Evolutionary conservation across 2,113 vertebrate species (phyloP).

Genomic region (Pogonocichla stellata): DNA sequence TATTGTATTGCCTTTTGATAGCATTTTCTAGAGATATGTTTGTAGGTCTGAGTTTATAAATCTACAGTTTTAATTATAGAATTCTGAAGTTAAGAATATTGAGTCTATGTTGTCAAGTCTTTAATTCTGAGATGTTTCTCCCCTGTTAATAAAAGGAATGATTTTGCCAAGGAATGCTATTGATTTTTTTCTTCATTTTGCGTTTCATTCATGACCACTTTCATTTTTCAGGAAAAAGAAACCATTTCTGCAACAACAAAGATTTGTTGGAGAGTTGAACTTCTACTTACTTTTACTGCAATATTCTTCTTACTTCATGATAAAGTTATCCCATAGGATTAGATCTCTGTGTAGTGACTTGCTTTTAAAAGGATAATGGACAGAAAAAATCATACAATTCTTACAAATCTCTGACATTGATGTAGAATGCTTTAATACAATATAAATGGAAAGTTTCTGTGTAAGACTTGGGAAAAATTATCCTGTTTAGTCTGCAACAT

Average conservation of each 20-base stretch:
- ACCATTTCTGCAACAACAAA: not conserved
- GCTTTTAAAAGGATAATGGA: not conserved
- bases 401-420: not conserved
- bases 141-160: not conserved
- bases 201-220: not conserved
- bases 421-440: not conserved
- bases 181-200: not conserved
- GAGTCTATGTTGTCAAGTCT: not conserved
- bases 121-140: not conserved
- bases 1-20: not conserved
- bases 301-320: not conserved
- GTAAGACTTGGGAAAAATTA: not conserved
- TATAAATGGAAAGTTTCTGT: not conserved
- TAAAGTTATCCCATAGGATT: not conserved
- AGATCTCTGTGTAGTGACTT: not conserved
- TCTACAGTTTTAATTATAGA: slow-evolving; percentile 1
- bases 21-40: not conserved
- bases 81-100: not conserved
- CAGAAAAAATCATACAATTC: not conserved
- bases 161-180: not conserved
- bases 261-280: not conserved
- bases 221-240: not conserved
- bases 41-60: not conserved
- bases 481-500: not conserved
- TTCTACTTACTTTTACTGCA: not conserved